Conservation (phyloP, 2,113 vertebrate genomes). For the Sphyrna mokarran region DNA sequence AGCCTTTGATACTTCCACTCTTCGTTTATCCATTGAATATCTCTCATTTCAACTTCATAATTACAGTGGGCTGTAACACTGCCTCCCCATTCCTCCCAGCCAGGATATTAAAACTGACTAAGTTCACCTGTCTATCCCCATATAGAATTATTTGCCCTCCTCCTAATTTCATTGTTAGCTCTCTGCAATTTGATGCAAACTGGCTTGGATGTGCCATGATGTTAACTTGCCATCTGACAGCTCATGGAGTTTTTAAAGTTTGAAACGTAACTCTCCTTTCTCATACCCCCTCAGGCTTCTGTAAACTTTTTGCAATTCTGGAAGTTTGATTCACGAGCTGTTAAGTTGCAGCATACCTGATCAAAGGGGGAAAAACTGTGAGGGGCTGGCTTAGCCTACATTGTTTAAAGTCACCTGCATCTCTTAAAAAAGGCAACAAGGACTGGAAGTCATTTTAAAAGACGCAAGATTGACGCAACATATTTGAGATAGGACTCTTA, state of each 20-base stretch:
- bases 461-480: not conserved
- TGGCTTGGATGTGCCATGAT: not conserved
- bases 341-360: not conserved
- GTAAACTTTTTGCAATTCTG: not conserved
- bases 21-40: too few species aligned
- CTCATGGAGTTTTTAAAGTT: not conserved
- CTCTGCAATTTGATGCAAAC: not conserved
- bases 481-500: not conserved
- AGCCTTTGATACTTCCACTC: too few species aligned
- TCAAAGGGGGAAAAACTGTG: not conserved
- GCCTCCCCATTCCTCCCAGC: too few species aligned
- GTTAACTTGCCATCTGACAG: not conserved
- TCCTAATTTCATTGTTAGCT: not conserved
- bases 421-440: too few species aligned
- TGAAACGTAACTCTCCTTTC: not conserved
- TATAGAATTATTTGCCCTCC: not conserved
- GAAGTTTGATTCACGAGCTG: not conserved
- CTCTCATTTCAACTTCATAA: too few species aligned
- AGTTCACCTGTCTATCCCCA: not conserved
- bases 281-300: not conserved
- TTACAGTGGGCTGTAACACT: too few species aligned
- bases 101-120: not conserved
- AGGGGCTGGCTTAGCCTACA: not conserved
- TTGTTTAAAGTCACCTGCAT: not conserved
- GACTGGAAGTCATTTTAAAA: not conserved